Base-by-base conservation (phyloP, 2,888 invertebrate genomes). In the Brassicogethes aeneus region DNA sequence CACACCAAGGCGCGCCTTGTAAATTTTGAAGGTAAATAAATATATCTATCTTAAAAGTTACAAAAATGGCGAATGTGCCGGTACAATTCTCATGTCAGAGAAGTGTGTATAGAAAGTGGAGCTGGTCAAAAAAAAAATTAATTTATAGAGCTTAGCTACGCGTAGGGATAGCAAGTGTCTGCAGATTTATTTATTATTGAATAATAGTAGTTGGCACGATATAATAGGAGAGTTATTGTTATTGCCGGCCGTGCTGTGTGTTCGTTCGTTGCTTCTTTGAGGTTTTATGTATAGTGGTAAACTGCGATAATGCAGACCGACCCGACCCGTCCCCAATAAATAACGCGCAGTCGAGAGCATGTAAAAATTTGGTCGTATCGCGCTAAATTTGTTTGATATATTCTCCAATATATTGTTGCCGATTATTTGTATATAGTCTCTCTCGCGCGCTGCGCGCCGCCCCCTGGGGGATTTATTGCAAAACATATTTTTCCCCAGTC, bases 351-450 rank as follows among this genome's bases (percentile, higher is more conserved):
- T 39, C 33, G 39, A 30, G 37, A 39, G 39, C 13, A 32, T 32
- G 53, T 47, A 53, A 54, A 54, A 57, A 54, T 55, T 53, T 53
- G 40, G 48, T 51, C 49, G 43, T 53, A 52, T 54, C 52, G 48
- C 53, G 44, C 48, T 48, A 54, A 57, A 57, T 55, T 57, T 52
- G 49, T 46, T 52, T 52, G 53, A 53, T 54, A 52, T 51, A 54
- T 23, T 40, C 46, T 42, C 39, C 35, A 42, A 46, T 44, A 46
- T 46, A 39, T 43, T 35, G 40, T 17, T 23, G 23, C 23, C 48
- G 44, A 48, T 48, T 48, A 46, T 46, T 48, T 48, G 48, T 46
- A 48, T 46, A 48, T 48, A 42, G 35, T 46, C 36, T 39, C 36
- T 40, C 45, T 39, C n/a, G n/a, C n/a, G n/a, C n/a, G n/a, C n/a